These are phyloP conservation scores for Hylaeus volcanicus DNA, from an alignment of 1,140 invertebrate species.

Conservation along the genomic window DNA sequence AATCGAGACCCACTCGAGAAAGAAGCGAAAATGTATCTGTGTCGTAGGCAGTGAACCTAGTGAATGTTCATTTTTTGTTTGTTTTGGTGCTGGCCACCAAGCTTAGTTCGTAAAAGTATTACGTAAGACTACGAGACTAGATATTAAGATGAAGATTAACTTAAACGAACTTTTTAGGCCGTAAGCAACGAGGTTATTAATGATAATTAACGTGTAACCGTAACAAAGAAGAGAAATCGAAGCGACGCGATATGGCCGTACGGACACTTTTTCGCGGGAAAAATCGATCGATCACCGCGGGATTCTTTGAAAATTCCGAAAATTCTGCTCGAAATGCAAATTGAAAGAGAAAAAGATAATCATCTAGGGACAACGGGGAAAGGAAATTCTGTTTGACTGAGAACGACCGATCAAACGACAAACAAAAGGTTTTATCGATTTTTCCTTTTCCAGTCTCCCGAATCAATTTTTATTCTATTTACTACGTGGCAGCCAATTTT, in stretches of 20 bases:
- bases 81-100: conserved; percentile 79
- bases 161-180: conserved; percentile 58
- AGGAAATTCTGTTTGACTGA: conserved; percentile 45
- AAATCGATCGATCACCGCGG: not conserved
- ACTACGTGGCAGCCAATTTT: not conserved
- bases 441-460: not conserved
- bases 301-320: not conserved
- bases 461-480: not conserved
- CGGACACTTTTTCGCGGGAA: not conserved
- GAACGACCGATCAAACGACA: not conserved
- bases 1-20: conserved; percentile 52
- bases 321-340: not conserved
- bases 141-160: conserved; percentile 59
- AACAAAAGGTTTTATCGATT: not conserved
- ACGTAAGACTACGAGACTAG: conserved; percentile 56
- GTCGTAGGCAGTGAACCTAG: conserved; percentile 78
- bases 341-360: conserved; percentile 1
- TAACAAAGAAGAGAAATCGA: not conserved
- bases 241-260: not conserved
- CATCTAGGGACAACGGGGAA: not conserved
- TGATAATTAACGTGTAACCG: conserved; percentile 37
- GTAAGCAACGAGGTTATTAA: conserved; percentile 61
- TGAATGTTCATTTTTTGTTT: conserved; percentile 66
- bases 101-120: conserved; percentile 70
- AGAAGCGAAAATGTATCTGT: conserved; percentile 76